Evolutionary conservation across 2,797 vertebrate species (phyloP).

Genomic region (Lacerta viridis): DNA sequence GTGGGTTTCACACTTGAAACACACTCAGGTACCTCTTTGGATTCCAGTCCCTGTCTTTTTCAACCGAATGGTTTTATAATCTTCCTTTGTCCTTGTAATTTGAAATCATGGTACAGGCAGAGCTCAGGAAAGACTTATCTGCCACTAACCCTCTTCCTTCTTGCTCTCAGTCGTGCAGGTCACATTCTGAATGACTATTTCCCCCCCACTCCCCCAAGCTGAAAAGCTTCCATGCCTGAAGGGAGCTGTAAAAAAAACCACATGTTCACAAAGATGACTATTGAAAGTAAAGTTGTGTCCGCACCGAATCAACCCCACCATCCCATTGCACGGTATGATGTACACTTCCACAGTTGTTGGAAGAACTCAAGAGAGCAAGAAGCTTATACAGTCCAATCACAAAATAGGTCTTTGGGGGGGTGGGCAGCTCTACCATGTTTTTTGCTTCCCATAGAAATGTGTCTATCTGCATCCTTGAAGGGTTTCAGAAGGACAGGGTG

Average conservation of each 20-base stretch:
- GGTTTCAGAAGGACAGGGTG: neutral
- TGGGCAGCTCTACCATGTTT: neutral
- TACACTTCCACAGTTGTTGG: neutral
- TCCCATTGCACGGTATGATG: neutral
- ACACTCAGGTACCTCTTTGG: no score
- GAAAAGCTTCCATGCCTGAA: conserved; percentile 20
- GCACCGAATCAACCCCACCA: neutral
- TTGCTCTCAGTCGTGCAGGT: conserved; percentile 37
- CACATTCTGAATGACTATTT: conserved; percentile 39
- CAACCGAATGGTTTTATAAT: neutral
- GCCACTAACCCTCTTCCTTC: accelerated
- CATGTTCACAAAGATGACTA: neutral
- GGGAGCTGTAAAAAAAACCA: neutral
- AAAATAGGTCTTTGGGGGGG: neutral
- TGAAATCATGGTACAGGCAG: conserved; percentile 17
- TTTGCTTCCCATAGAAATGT: conserved; percentile 18
- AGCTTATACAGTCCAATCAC: neutral
- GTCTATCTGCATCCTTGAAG: neutral
- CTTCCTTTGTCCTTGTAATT: neutral
- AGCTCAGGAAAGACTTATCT: conserved; percentile 22
- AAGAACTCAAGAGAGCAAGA: neutral
- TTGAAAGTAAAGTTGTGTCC: neutral
- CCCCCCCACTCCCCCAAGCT: conserved; percentile 13
- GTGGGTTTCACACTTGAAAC: neutral
- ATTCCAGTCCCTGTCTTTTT: neutral